These are phyloP conservation scores for Clavelina lepadiformis DNA, from an alignment of 23 tunicate genomes.

Conservation along the genomic window DNA sequence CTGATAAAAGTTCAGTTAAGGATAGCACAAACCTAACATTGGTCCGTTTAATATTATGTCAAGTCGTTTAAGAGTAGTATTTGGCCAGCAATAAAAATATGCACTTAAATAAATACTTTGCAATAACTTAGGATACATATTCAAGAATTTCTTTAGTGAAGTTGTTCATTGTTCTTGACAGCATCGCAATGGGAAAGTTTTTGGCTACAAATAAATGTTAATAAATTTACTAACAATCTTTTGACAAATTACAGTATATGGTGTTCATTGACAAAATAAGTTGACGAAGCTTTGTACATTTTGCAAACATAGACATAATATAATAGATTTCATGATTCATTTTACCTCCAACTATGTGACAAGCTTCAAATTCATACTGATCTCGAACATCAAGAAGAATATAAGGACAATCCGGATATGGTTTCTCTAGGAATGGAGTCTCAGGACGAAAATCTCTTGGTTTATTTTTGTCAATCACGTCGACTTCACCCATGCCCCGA, in stretches of 20 bases:
- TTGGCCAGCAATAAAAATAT: no score
- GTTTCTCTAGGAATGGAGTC: slow-evolving; percentile 32
- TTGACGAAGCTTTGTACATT: background rate
- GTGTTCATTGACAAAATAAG: no score
- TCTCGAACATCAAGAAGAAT: slow-evolving; percentile 89
- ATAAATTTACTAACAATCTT: background rate
- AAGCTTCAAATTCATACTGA: slow-evolving; percentile 57
- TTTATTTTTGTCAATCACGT: slow-evolving; percentile 31
- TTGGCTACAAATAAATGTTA: slow-evolving; percentile 35
- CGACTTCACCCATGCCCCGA: slow-evolving; percentile 88
- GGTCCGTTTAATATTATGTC: background rate
- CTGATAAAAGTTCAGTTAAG: slow-evolving; percentile 1
- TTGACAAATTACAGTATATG: no score
- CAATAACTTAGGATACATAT: slow-evolving; percentile 49
- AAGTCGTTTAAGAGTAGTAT: background rate
- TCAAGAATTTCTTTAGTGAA: slow-evolving; percentile 84
- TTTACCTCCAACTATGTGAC: slow-evolving; percentile 84
- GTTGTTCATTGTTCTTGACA: slow-evolving; percentile 90
- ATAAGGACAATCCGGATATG: slow-evolving; percentile 79
- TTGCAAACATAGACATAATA: background rate
- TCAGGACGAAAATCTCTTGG: slow-evolving; percentile 1
- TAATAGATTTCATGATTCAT: background rate
- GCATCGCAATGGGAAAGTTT: slow-evolving; percentile 85
- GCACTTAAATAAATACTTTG: background rate
- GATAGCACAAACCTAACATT: background rate